Evolutionary conservation across 2,797 vertebrate genomes (phyloP), one percentile per base, ranked within the genome.

Genomic region (Falco berigora): DNA sequence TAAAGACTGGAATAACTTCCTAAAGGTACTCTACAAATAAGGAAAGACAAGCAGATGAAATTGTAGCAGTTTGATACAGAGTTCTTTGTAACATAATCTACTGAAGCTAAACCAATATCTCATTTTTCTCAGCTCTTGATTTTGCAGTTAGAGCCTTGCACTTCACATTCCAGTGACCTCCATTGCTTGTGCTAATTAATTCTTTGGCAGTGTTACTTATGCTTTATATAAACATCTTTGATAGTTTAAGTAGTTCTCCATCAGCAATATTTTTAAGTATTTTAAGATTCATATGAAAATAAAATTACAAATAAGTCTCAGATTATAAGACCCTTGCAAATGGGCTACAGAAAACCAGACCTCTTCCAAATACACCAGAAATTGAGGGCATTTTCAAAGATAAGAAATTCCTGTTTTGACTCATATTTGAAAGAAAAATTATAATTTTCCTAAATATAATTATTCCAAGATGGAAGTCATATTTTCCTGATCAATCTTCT

Each of bases 211-310:
- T 67, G 81, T 74, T 94, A 87, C 67, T 91, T 95, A 68, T 74
- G 67, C 77, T 94, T 93, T 93, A 87, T 90, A 71, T 68, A 96
- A 95, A 95, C 78, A 85, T 90, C 75, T 90, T 79, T 81, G 86
- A 88, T 90, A 67, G 14, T 85, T 73, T 86, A 88, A 94, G 73
- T 86, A 90, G 76, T 74, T 79, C 74, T 95, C 59, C 52, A 73
- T 90, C 47, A 94, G 42, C 36, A 73, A 61, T 87, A 83, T 42
- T 90, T 34, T 78, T 79, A 91, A 87, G 32, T 42, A 71, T 93
- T 88, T 86, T 76, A 84, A 89, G 18, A 82, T 56, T 73, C 10
- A 12, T 74, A 42, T 36, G 63, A 86, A 96, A 96, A 95, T 71
- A 79, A 92, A 86, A 72, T 61, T 82, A 85, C 22, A 92, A 71